Conservation (phyloP, 1,140 invertebrate genomes). For the Charaxes varanes region DNA sequence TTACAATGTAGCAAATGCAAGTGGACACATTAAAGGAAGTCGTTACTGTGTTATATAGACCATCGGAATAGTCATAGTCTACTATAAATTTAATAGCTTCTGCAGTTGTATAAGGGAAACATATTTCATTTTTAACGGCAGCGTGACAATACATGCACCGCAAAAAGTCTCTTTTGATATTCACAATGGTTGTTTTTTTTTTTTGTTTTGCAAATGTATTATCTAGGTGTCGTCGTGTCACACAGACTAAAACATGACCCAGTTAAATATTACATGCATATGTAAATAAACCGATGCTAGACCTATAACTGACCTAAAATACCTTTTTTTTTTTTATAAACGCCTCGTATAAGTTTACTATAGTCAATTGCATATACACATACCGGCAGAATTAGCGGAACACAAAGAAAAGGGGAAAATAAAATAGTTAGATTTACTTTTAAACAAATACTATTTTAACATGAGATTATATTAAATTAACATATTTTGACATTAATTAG, state of each 20-base stretch:
- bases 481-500: too few species aligned
- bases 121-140: conserved; percentile 43
- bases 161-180: conserved; percentile 18
- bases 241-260: conserved; percentile 16
- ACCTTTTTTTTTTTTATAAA: too few species aligned
- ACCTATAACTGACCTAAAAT: too few species aligned
- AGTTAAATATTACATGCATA: conserved; percentile 9
- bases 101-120: conserved; percentile 38
- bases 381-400: too few species aligned
- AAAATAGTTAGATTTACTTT: too few species aligned
- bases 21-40: conserved; percentile 39
- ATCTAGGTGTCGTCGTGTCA: conserved; percentile 10
- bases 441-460: too few species aligned
- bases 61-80: conserved; percentile 38
- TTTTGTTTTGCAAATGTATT: conserved; percentile 7
- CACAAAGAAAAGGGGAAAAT: too few species aligned
- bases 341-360: too few species aligned
- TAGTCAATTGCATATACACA: too few species aligned
- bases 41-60: conserved; percentile 45
- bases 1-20: conserved; percentile 30
- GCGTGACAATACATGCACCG: conserved; percentile 28
- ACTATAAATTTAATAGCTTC: conserved; percentile 45
- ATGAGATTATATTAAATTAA: too few species aligned
- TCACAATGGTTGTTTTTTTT: conserved; percentile 13
- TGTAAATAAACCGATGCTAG: too few species aligned